Conservation (phyloP, 2,797 vertebrate species). For the Poecilia velifera region DNA sequence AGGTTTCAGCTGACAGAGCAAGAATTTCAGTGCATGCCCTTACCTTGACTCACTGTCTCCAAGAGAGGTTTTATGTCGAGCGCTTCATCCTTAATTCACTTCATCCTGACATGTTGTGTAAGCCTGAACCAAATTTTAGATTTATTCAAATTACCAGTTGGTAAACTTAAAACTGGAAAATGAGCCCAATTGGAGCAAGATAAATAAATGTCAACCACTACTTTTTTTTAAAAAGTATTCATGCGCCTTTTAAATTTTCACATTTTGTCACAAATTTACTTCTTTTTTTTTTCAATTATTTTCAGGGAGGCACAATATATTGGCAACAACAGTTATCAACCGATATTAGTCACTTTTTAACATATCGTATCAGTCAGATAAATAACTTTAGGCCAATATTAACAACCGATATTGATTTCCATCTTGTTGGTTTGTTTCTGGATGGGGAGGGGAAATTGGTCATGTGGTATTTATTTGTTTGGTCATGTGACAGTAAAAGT, state of each 20-base stretch:
- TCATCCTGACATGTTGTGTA: background rate
- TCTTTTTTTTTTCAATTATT: too few relatives aligned
- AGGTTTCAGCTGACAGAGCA: background rate
- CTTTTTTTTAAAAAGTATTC: background rate
- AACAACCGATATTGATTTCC: too few relatives aligned
- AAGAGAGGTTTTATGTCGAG: background rate
- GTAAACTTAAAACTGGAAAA: background rate
- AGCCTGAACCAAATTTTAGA: conserved; percentile 1
- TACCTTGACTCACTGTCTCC: background rate
- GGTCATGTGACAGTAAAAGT: too few relatives aligned
- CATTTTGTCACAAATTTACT: background rate
- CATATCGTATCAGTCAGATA: too few relatives aligned
- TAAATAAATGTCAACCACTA: background rate
- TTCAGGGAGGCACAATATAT: too few relatives aligned
- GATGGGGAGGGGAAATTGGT: too few relatives aligned
- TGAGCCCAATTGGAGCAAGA: background rate
- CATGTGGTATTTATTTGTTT: too few relatives aligned
- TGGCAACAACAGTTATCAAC: too few relatives aligned
- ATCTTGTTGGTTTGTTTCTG: too few relatives aligned
- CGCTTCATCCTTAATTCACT: conserved; percentile 1
- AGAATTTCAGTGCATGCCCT: background rate
- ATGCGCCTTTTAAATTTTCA: background rate
- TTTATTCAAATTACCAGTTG: conserved; percentile 1
- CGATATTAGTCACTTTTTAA: too few relatives aligned
- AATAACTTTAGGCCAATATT: too few relatives aligned